phyloP scores from a whole-genome alignment of 1,140 invertebrate genomes.

The Elymnias hypermnestra region DNA sequence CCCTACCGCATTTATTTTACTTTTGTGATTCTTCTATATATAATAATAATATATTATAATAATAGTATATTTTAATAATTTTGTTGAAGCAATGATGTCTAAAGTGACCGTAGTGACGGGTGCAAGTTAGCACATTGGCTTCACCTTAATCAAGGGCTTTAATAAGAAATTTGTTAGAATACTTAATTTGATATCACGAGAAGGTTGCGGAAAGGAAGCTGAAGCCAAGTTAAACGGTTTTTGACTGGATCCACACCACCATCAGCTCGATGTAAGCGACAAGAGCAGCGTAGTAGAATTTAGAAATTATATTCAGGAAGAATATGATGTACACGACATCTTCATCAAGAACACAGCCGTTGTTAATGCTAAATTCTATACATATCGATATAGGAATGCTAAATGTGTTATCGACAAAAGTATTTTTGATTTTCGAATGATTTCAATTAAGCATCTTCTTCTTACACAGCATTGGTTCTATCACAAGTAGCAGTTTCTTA shows the following conservation, averaged over 20 bases:
- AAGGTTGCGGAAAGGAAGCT: conserved; percentile 74
- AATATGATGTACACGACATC: conserved; percentile 85
- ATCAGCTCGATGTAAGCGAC: conserved; percentile 82
- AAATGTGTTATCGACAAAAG: conserved; percentile 81
- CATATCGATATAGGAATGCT: conserved; percentile 79
- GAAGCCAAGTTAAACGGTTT: conserved; percentile 73
- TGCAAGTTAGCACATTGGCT: conserved; percentile 86
- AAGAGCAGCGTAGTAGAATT: conserved; percentile 78
- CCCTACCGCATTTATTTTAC: too few relatives aligned
- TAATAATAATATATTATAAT: too few relatives aligned
- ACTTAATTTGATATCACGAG: conserved; percentile 80
- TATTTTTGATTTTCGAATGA: too few relatives aligned
- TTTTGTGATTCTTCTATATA: too few relatives aligned
- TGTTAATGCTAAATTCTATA: conserved; percentile 75
- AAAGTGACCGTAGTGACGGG: conserved; percentile 80
- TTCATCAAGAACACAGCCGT: conserved; percentile 91
- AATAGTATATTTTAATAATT: too few relatives aligned
- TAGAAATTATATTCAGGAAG: conserved; percentile 76
- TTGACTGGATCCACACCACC: conserved; percentile 78
- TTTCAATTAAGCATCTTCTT: too few relatives aligned
- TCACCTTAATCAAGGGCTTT: conserved; percentile 80
- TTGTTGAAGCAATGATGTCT: conserved; percentile 42
- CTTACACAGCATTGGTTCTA: too few relatives aligned
- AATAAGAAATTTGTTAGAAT: conserved; percentile 78
- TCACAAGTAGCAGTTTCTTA: too few relatives aligned